Conservation (phyloP, 2,888 invertebrate species). For the Bugula neritina region DNA sequence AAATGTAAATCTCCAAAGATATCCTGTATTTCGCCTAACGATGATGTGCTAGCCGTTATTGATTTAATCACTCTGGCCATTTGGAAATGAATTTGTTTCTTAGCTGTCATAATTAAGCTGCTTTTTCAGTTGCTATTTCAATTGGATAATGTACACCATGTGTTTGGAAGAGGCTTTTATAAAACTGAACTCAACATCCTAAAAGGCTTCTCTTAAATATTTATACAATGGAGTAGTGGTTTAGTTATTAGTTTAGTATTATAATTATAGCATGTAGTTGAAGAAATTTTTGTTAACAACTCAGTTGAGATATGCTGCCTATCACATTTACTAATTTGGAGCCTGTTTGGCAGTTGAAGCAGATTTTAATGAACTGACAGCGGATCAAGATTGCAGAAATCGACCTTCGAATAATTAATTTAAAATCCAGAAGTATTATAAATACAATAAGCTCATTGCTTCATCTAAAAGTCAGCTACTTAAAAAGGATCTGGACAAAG, state of each 20-base stretch:
- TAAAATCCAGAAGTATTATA: slow-evolving; percentile 24
- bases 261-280: neutral
- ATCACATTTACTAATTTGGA: slow-evolving; percentile 22
- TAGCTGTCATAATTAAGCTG: neutral
- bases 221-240: slow-evolving; percentile 7
- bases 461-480: neutral
- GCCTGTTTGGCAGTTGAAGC: slow-evolving; percentile 13
- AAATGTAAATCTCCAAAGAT: neutral
- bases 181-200: neutral
- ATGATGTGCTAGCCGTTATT: neutral
- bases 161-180: slow-evolving; percentile 22
- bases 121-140: slow-evolving; percentile 2
- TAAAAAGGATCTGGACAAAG: neutral
- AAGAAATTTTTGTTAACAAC: slow-evolving; percentile 24
- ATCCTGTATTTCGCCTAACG: neutral
- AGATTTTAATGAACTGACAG: slow-evolving; percentile 26
- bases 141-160: slow-evolving; percentile 22
- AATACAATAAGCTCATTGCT: neutral
- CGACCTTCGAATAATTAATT: slow-evolving; percentile 24
- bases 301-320: neutral
- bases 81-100: neutral
- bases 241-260: neutral
- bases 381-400: slow-evolving; percentile 19
- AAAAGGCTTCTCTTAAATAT: slow-evolving; percentile 17
- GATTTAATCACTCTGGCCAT: neutral